Conservation (phyloP, 2,113 vertebrate species). For the Halichoerus grypus region DNA sequence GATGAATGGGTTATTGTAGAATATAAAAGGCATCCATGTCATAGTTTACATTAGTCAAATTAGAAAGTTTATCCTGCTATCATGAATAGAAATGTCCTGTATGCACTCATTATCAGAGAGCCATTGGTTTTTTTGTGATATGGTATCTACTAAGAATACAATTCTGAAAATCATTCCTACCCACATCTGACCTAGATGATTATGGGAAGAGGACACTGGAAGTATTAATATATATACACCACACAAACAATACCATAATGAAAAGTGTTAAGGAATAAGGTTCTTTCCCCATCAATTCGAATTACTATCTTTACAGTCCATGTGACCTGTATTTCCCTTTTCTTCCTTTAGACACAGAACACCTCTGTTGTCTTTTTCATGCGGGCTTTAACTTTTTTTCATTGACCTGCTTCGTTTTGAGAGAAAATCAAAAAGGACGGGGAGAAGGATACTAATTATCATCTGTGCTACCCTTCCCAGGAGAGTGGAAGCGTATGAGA, state of each 20-base stretch:
- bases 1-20: neutral
- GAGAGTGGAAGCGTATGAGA: neutral
- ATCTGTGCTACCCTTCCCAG: neutral
- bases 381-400: neutral
- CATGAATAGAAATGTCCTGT: neutral
- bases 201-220: neutral
- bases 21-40: neutral
- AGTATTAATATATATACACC: neutral
- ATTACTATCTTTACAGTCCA: neutral
- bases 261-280: neutral
- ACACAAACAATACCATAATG: neutral
- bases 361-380: neutral
- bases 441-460: neutral
- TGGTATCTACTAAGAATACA: neutral
- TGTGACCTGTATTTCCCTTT: neutral
- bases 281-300: neutral
- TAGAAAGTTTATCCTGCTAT: neutral
- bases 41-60: constrained; percentile 6
- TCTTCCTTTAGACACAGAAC: constrained; percentile 1
- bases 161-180: constrained; percentile 14
- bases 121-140: neutral
- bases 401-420: neutral
- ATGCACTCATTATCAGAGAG: neutral
- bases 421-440: neutral
- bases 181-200: neutral